A percentile compares a stretch with the other conserved stretches of the same genome.
phyloP scores from a whole-genome alignment of 2,888 invertebrate genomes.

The Drosophila falleni region DNA sequence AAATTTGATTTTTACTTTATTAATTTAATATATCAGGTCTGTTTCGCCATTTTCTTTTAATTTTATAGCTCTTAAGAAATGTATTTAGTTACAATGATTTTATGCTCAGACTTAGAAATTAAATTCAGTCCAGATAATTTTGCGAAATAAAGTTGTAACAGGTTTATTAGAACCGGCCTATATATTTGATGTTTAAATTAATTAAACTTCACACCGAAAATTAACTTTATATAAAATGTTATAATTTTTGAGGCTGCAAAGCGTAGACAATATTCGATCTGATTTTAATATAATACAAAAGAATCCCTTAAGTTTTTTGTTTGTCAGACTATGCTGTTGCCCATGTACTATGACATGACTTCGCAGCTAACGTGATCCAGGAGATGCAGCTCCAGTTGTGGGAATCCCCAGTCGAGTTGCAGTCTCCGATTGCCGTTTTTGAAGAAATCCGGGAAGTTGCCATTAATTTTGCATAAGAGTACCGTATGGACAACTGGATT shows the following conservation, averaged over 20 bases:
- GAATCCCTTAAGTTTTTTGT: neutral
- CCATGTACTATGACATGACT: conserved; percentile 7
- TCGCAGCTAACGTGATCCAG: neutral
- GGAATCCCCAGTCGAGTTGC: conserved; percentile 2
- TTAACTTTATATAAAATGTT: neutral
- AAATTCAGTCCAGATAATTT: too few species aligned
- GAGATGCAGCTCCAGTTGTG: neutral
- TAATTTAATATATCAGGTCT: too few species aligned
- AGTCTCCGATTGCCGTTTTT: conserved; percentile 14
- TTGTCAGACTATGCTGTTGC: neutral
- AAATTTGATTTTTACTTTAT: too few species aligned
- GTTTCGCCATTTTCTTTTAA: too few species aligned
- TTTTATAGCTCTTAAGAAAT: too few species aligned
- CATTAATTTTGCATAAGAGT: conserved; percentile 74
- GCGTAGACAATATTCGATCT: conserved; percentile 5
- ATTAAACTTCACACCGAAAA: neutral
- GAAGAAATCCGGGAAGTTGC: conserved; percentile 19
- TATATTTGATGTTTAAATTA: too few species aligned
- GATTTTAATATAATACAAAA: neutral
- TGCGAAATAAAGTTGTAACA: too few species aligned
- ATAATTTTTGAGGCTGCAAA: neutral
- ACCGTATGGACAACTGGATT: conserved; percentile 43
- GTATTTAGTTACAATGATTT: too few species aligned
- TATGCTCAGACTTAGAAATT: too few species aligned
- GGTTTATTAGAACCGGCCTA: too few species aligned